Base-by-base conservation (phyloP, 2,888 invertebrate genomes). In the Apocheima hispidaria region DNA sequence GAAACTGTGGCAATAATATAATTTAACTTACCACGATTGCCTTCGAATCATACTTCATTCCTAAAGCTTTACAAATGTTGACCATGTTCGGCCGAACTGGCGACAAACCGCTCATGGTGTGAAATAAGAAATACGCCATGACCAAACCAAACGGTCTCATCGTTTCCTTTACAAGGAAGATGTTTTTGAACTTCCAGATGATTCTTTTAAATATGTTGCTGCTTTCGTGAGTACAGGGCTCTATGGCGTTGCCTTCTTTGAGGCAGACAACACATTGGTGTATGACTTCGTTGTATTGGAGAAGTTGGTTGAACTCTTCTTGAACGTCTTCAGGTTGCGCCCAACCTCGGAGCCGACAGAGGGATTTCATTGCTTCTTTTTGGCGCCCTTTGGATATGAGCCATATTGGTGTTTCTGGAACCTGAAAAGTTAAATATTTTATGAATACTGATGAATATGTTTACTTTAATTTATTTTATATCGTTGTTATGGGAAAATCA, bases 331-430 rank as follows among this genome's bases (percentile, higher is more conserved):
- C 86, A 0, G 93, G 93, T 5, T 88, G 65, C 0, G 90, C 88
- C 94, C 94, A 94, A 1, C 94, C 94, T 56, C 94, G 84, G 1
- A 94, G 84, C 68, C 93, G 92, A 65, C 94, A 93, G n/a, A 94
- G 81, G 0, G 94, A 92, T 28, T 77, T 82, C 9, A 92, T 70
- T 0, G 94, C 94, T 9, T 94, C 94, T 72, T 93, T 90, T 67
- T 88, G 86, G 0, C 93, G 85, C 6, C 94, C 93, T 67, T 93
- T 93, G 0, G 94, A 93, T 59, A 94, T 69, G n/a, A 94, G 78
- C 94, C 94, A 94, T 72, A 94, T 87, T 35, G 94, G 94, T 5
- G 94, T 93, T 81, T 94, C 94, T 0, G 94, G 94, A 2, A 94
- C 92, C 94, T 94, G 79, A 74, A 69, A 71, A 20, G 14, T 38